A percentile compares a stretch with the other conserved stretches of the same genome.
Evolutionary conservation across 2,113 vertebrate species (phyloP).

Genomic region (Sitta europaea): DNA sequence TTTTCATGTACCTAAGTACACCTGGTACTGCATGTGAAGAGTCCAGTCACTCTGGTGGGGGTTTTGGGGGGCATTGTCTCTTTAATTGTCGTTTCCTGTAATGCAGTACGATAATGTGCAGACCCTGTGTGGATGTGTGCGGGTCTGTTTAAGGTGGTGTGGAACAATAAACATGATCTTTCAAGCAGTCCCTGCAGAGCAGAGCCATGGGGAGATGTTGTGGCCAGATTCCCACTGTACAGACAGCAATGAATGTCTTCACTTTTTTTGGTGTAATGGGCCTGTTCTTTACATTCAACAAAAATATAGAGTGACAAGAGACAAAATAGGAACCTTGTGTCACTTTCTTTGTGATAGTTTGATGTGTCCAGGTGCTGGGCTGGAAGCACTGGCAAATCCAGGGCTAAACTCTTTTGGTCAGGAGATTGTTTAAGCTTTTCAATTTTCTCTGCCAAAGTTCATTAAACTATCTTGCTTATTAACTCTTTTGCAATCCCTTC

Average conservation of each 20-base stretch:
- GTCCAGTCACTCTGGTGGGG: conserved; percentile 27
- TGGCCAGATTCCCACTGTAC: not conserved
- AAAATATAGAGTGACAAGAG: not conserved
- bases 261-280: not conserved
- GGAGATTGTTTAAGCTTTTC: not conserved
- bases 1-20: not conserved
- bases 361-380: not conserved
- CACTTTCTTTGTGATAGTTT: not conserved
- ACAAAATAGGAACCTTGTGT: not conserved
- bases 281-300: not conserved
- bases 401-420: not conserved
- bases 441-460: conserved; percentile 25
- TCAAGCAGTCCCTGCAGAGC: not conserved
- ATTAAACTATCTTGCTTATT: conserved; percentile 54
- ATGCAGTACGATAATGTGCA: not conserved
- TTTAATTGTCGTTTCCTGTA: conserved; percentile 52
- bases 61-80: conserved; percentile 13
- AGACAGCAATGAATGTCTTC: not conserved
- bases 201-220: not conserved
- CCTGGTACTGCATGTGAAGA: not conserved
- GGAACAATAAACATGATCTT: not conserved
- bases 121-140: not conserved
- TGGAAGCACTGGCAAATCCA: not conserved
- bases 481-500: conserved; percentile 40
- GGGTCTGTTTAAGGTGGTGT: not conserved